These are phyloP conservation scores for Erythrolamprus reginae DNA, from an alignment of 2,113 vertebrate genomes.

Conservation along the genomic window DNA sequence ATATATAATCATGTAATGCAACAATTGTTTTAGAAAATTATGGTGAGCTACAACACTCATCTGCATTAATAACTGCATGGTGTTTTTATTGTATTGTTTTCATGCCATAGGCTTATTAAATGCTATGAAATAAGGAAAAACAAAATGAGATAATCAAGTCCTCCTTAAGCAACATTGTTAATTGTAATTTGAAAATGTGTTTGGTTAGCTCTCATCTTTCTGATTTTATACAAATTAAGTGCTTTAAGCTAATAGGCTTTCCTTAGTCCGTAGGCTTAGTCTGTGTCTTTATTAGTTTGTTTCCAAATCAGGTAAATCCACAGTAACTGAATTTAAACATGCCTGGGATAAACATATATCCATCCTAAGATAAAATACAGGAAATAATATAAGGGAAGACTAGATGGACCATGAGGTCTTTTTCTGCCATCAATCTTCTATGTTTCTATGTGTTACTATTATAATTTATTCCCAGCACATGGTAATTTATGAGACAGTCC, in stretches of 20 bases:
- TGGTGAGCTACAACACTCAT: background rate
- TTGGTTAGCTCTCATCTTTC: background rate
- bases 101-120: background rate
- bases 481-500: too few species aligned
- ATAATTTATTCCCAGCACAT: background rate
- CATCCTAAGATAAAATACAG: too few species aligned
- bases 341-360: too few species aligned
- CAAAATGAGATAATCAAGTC: background rate
- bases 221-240: background rate
- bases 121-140: background rate
- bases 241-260: background rate
- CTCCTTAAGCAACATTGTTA: background rate
- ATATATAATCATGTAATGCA: background rate
- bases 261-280: background rate
- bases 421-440: too few species aligned
- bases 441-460: background rate
- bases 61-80: background rate
- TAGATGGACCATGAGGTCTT: too few species aligned
- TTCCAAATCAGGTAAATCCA: too few species aligned
- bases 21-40: background rate
- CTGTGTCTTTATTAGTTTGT: too few species aligned
- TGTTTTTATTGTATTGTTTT: background rate
- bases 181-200: background rate
- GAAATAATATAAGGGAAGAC: too few species aligned
- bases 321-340: too few species aligned